Evolutionary conservation across 2,888 invertebrate genomes (phyloP).

Genomic region (Papilio gigon): DNA sequence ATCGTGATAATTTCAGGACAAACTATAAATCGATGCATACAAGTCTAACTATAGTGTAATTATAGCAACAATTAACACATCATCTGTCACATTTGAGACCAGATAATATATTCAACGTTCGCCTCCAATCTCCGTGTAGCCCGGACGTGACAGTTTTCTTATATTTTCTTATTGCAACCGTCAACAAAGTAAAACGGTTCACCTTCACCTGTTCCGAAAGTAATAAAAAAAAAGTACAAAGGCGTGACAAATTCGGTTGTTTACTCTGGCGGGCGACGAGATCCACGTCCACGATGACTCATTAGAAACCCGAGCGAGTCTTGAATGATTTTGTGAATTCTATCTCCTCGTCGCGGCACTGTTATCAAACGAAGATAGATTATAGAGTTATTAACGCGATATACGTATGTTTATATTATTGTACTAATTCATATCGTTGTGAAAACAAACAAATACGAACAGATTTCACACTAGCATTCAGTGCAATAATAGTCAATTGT

Average conservation of each 20-base stretch:
- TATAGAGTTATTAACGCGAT: not conserved
- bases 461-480: not conserved
- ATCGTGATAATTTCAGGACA: not conserved
- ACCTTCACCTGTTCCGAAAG: constrained; percentile 22
- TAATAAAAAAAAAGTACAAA: constrained; percentile 25
- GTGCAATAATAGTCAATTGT: not conserved
- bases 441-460: not conserved
- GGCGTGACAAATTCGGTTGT: constrained; percentile 24
- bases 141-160: constrained; percentile 14
- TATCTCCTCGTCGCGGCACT: constrained; percentile 12
- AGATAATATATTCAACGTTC: not conserved
- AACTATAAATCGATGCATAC: too few relatives aligned
- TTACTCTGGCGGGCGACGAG: constrained; percentile 4
- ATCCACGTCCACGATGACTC: constrained; percentile 28
- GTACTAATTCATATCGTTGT: not conserved
- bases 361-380: not conserved
- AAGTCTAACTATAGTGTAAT: too few relatives aligned
- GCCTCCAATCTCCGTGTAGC: not conserved
- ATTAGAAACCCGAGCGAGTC: constrained; percentile 27
- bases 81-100: constrained; percentile 5
- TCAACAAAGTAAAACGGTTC: not conserved
- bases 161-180: not conserved
- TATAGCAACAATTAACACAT: too few relatives aligned
- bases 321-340: constrained; percentile 23
- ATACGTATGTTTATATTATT: not conserved